Percentiles rank a stretch among this genome's conserved stretches.
These are phyloP conservation scores for Australoheros facetus DNA, from an alignment of 2,797 vertebrate genomes.

Conservation along the genomic window DNA sequence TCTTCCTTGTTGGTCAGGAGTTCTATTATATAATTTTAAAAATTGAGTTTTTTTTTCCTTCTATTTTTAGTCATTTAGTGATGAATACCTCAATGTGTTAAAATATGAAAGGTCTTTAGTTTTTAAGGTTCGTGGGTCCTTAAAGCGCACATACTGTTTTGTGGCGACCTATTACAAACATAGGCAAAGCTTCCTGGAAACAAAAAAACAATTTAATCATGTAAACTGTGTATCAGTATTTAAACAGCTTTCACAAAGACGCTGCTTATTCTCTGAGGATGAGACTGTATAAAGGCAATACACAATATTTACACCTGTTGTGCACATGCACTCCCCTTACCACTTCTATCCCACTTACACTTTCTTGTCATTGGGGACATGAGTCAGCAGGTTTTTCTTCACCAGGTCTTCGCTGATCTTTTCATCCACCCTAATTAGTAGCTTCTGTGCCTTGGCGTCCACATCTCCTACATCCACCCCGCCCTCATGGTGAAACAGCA, in stretches of 20 bases:
- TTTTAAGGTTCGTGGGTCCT: neutral
- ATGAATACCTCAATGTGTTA: neutral
- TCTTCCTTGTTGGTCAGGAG: neutral
- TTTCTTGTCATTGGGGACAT: conserved; percentile 84
- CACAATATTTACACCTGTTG: rapidly evolving
- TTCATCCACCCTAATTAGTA: conserved; percentile 88
- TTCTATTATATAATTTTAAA: neutral
- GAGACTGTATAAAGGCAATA: neutral
- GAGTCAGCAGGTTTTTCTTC: conserved; percentile 84
- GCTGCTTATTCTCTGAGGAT: neutral
- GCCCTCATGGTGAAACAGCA: conserved; percentile 94
- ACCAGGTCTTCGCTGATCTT: conserved; percentile 85
- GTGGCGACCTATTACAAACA: neutral
- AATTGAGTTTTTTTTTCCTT: neutral
- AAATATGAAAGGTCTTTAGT: neutral
- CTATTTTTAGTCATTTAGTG: neutral
- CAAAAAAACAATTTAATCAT: neutral
- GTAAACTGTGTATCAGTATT: neutral
- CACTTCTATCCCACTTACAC: conserved; percentile 77
- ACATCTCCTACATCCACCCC: conserved; percentile 96
- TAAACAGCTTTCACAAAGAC: neutral
- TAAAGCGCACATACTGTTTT: neutral
- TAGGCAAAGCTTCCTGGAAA: neutral
- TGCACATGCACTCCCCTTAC: neutral
- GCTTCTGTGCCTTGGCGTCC: conserved; percentile 91